These are phyloP conservation scores for Polymixis lichenea DNA, from an alignment of 2,888 invertebrate species.

Conservation along the genomic window DNA sequence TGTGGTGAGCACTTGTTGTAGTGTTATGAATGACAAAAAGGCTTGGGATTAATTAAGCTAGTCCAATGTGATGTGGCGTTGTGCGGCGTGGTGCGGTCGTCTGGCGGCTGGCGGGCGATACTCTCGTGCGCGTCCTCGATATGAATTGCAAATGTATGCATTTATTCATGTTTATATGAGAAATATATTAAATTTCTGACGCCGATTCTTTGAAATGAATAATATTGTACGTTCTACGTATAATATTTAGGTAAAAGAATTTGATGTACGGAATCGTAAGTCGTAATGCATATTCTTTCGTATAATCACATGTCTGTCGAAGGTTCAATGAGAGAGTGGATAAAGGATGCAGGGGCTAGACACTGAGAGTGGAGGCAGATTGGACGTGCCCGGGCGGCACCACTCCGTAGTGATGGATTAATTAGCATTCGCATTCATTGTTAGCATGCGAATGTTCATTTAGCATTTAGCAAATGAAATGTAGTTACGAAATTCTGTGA, in stretches of 20 bases:
- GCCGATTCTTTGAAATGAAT: background rate
- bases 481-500: too few relatives aligned
- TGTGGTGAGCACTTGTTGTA: background rate
- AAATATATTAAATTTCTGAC: constrained; percentile 2
- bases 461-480: too few relatives aligned
- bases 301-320: background rate
- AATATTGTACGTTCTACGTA: background rate
- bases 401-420: too few relatives aligned
- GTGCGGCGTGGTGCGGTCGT: background rate
- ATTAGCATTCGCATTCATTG: too few relatives aligned
- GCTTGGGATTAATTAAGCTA: too few relatives aligned
- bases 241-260: constrained; percentile 1
- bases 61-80: background rate
- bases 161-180: constrained; percentile 14
- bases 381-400: too few relatives aligned
- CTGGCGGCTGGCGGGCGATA: background rate
- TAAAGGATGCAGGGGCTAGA: background rate
- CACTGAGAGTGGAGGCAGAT: background rate
- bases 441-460: too few relatives aligned
- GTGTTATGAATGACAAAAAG: too few relatives aligned
- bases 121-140: background rate
- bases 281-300: background rate
- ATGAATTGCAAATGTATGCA: constrained; percentile 26
- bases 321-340: background rate
- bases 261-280: background rate